phyloP scores from a whole-genome alignment of 1,140 invertebrate genomes.

The Pachyrhynchus sulphureomaculatus region DNA sequence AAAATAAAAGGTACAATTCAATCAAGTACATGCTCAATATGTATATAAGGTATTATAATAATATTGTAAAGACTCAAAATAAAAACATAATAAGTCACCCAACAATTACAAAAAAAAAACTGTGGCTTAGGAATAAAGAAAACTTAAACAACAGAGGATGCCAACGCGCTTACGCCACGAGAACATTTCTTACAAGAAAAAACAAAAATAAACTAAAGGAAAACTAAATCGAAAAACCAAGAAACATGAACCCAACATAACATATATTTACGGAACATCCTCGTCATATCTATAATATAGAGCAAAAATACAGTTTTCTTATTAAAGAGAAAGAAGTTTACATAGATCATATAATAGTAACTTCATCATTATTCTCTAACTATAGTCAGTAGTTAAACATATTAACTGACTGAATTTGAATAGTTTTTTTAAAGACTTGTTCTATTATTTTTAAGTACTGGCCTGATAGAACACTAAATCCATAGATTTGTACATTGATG shows the following conservation, averaged over 20 bases:
- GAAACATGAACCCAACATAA: slow-evolving; percentile 38
- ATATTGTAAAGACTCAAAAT: slow-evolving; percentile 42
- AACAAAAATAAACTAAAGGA: slow-evolving; percentile 18
- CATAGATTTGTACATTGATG: too few species aligned
- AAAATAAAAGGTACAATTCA: slow-evolving; percentile 52
- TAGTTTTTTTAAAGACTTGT: too few species aligned
- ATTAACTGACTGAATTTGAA: too few species aligned
- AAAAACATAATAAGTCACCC: slow-evolving; percentile 48
- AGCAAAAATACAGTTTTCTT: slow-evolving; percentile 19
- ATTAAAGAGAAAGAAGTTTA: slow-evolving; percentile 16
- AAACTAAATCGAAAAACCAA: slow-evolving; percentile 26
- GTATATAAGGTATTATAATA: slow-evolving; percentile 42
- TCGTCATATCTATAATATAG: slow-evolving; percentile 36
- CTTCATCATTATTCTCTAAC: too few species aligned
- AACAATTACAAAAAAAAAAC: slow-evolving; percentile 44
- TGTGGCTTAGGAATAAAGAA: slow-evolving; percentile 41
- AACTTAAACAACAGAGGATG: slow-evolving; percentile 51
- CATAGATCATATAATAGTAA: not conserved
- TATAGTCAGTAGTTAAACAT: too few species aligned
- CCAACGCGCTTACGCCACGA: slow-evolving; percentile 47
- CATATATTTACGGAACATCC: slow-evolving; percentile 45
- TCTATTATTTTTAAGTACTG: too few species aligned
- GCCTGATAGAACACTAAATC: too few species aligned
- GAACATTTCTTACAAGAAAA: slow-evolving; percentile 36
- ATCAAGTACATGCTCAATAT: slow-evolving; percentile 47